Evolutionary conservation across 1,140 invertebrate genomes (phyloP).

Genomic region (Bombus sylvicola): DNA sequence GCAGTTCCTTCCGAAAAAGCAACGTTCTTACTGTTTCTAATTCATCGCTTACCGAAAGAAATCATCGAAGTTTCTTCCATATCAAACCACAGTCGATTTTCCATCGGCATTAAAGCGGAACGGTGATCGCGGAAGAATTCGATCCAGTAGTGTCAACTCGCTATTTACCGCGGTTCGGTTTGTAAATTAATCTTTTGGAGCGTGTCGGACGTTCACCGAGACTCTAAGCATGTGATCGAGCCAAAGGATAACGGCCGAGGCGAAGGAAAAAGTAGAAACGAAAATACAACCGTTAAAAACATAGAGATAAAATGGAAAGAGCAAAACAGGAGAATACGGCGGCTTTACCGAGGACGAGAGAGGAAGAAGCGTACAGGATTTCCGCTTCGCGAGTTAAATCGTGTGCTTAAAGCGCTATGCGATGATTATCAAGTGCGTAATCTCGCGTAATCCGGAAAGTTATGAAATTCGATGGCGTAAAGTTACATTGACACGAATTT

Average conservation of each 20-base stretch:
- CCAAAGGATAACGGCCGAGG: slow-evolving; percentile 31
- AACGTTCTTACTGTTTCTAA: background rate
- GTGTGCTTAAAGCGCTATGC: slow-evolving; percentile 44
- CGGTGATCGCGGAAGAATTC: slow-evolving; percentile 11
- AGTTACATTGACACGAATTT: slow-evolving; percentile 19
- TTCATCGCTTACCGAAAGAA: no score
- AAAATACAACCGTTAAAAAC: background rate
- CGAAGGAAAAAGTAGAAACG: slow-evolving; percentile 9
- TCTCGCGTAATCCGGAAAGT: slow-evolving; percentile 30
- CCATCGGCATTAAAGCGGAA: background rate
- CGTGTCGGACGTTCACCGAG: slow-evolving; percentile 48
- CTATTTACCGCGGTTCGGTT: background rate
- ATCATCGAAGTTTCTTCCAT: background rate
- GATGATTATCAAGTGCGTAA: slow-evolving; percentile 36
- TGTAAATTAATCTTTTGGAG: slow-evolving; percentile 23
- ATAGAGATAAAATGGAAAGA: background rate
- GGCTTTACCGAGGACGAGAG: background rate
- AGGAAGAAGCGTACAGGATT: slow-evolving; percentile 34
- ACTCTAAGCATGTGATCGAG: slow-evolving; percentile 34
- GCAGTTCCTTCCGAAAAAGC: background rate
- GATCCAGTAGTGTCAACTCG: background rate
- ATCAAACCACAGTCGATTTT: background rate
- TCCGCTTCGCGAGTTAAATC: slow-evolving; percentile 54
- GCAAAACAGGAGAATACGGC: background rate
- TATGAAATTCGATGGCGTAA: slow-evolving; percentile 56